These are phyloP conservation scores for Coecobrya sp. DNA, from an alignment of 2,888 invertebrate genomes.

Conservation along the genomic window DNA sequence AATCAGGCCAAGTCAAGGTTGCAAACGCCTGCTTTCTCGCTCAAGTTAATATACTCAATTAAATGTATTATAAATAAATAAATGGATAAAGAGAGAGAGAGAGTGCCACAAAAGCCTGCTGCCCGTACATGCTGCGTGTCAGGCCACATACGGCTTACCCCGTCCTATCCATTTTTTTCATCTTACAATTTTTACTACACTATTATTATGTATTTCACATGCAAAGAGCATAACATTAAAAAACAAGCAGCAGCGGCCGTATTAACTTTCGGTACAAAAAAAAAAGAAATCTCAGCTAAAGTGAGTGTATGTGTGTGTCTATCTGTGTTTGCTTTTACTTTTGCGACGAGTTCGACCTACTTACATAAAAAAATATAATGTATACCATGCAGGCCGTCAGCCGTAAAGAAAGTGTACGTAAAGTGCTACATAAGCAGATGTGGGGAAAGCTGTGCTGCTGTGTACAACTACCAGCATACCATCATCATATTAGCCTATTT, in stretches of 20 bases:
- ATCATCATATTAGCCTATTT: slow-evolving; percentile 46
- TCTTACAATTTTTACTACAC: slow-evolving; percentile 12
- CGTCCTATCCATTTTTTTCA: neutral
- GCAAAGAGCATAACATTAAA: slow-evolving; percentile 12
- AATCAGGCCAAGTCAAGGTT: slow-evolving; percentile 53
- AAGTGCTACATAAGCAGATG: slow-evolving; percentile 9
- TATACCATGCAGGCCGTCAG: neutral
- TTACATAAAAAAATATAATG: slow-evolving; percentile 61
- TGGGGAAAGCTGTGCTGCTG: slow-evolving; percentile 11
- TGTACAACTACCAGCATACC: neutral
- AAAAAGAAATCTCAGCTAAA: slow-evolving; percentile 47
- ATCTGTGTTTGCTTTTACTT: slow-evolving; percentile 3
- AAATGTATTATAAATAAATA: slow-evolving; percentile 53
- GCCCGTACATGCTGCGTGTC: neutral
- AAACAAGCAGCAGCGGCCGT: neutral
- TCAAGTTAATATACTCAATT: slow-evolving; percentile 14
- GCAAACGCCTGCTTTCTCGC: neutral
- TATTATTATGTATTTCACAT: slow-evolving; percentile 35
- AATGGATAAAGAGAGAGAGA: slow-evolving; percentile 31
- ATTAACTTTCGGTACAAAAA: slow-evolving; percentile 11
- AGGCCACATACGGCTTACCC: too few species aligned
- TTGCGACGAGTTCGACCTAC: slow-evolving; percentile 54
- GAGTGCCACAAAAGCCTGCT: slow-evolving; percentile 2
- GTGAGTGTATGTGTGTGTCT: slow-evolving; percentile 14
- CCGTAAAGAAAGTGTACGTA: neutral